Evolutionary conservation across 2,797 vertebrate genomes (phyloP), one percentile per base, ranked within the genome.

Genomic region (Clarias pachynema): DNA sequence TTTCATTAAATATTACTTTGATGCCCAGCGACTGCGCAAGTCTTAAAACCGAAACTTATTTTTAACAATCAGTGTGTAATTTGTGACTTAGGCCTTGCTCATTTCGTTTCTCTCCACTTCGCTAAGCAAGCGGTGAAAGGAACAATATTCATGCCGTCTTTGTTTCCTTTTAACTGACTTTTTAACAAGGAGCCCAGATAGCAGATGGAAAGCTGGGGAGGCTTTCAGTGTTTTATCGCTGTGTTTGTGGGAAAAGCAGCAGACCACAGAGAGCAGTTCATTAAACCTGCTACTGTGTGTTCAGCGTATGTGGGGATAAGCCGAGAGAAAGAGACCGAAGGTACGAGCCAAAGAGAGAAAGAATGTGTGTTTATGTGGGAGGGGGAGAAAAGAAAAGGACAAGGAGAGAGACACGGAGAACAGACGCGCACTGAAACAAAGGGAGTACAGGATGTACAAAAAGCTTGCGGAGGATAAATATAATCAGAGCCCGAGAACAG

Each of bases 131-230:
- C 66, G n/a, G 44, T 44, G 73, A 79, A 60, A 66, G 72, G 73
- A 85, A 82, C 78, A 85, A 83, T 86, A 84, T 85, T 85, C 83
- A 75, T 44, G 69, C 84, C 6, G 22, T 72, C 68, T 93, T 93
- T 93, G 92, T 93, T 93, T 93, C 90, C 87, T 89, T 93, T 94
- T 94, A 94, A 94, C 94, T 94, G 91, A 93, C 92, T 94, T 95
- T 95, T 94, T 94, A 94, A 94, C 91, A 91, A 94, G 93, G 88
- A 92, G 91, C 91, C 89, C 91, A 91, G 91, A 91, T 90, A 91
- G 85, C 79, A 85, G 73, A 82, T 82, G 74, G 84, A 87, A 77
- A 80, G 84, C 74, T 80, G 53, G 75, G 72, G 75, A 89, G 79
- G 84, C 73, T 82, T 86, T 79, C 66, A 72, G 63, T 68, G 68